Evolutionary conservation across 2,888 invertebrate genomes (phyloP).

Genomic region (Orchesellides sinensis): DNA sequence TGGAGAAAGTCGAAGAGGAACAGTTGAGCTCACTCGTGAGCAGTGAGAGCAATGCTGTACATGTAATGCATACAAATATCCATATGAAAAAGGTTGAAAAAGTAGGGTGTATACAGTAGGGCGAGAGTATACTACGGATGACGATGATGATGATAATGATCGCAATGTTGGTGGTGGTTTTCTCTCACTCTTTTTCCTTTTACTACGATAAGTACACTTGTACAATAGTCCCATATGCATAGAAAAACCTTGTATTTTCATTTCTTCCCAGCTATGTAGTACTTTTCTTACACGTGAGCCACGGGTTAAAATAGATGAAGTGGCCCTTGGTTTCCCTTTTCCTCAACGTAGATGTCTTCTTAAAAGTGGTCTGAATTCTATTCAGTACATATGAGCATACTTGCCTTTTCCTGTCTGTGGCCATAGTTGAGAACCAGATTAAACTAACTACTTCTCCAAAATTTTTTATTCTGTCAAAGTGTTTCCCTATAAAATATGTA

Average conservation of each 20-base stretch:
- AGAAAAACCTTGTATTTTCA: too few relatives aligned
- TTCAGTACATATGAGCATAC: too few relatives aligned
- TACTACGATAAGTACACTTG: not conserved
- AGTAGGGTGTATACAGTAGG: conserved; percentile 11
- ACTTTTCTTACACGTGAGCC: too few relatives aligned
- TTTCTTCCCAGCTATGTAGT: too few relatives aligned
- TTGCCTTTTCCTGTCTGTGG: too few relatives aligned
- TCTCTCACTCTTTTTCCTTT: not conserved
- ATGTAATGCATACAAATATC: not conserved
- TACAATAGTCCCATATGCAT: not conserved
- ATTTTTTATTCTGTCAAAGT: too few relatives aligned
- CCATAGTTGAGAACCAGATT: too few relatives aligned
- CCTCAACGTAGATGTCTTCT: too few relatives aligned
- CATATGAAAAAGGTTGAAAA: not conserved
- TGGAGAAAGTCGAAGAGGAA: conserved; percentile 54
- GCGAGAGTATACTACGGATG: not conserved
- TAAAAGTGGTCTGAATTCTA: too few relatives aligned
- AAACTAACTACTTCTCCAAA: too few relatives aligned
- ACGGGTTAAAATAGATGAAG: conserved; percentile 18
- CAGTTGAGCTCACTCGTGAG: conserved; percentile 36
- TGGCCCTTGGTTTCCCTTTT: conserved; percentile 4
- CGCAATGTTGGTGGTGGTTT: conserved; percentile 10
- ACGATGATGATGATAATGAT: conserved; percentile 18
- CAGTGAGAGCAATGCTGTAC: not conserved
- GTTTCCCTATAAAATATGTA: too few relatives aligned